phyloP scores from a whole-genome alignment of 2,888 invertebrate genomes.

The Lordiphosa fenestrarum region DNA sequence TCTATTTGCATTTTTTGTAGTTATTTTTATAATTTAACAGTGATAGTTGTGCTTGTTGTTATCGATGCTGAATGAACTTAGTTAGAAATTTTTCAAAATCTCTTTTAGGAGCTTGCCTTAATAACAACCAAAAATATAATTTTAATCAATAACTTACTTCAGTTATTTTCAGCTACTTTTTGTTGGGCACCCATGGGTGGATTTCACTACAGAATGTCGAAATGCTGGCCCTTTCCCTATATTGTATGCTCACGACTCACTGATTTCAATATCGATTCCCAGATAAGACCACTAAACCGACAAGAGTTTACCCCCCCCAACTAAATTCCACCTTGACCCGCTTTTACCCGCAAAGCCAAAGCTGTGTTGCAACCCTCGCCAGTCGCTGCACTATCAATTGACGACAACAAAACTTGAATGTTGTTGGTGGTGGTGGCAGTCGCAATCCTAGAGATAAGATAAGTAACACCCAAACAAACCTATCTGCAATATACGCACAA shows the following conservation, averaged over 20 bases:
- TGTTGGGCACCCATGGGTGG: too few relatives aligned
- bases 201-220: too few relatives aligned
- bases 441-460: slow-evolving; percentile 50
- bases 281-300: not conserved
- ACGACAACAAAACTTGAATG: slow-evolving; percentile 39
- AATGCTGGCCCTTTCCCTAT: too few relatives aligned
- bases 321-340: slow-evolving; percentile 29
- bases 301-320: not conserved
- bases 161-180: too few relatives aligned
- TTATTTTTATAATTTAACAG: too few relatives aligned
- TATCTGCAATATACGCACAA: slow-evolving; percentile 60
- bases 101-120: too few relatives aligned
- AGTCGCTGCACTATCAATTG: slow-evolving; percentile 39
- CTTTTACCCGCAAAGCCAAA: not conserved
- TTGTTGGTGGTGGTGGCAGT: slow-evolving; percentile 18
- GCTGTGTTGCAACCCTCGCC: slow-evolving; percentile 27
- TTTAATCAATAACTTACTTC: too few relatives aligned
- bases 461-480: slow-evolving; percentile 57
- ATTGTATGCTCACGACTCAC: not conserved
- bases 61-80: too few relatives aligned
- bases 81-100: too few relatives aligned
- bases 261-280: not conserved
- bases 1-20: too few relatives aligned
- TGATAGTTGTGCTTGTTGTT: too few relatives aligned
- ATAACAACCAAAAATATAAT: too few relatives aligned